Percentiles rank a stretch among this genome's conserved stretches.
phyloP scores from a whole-genome alignment of 2,113 vertebrate genomes.

The Phaethornis superciliosus region DNA sequence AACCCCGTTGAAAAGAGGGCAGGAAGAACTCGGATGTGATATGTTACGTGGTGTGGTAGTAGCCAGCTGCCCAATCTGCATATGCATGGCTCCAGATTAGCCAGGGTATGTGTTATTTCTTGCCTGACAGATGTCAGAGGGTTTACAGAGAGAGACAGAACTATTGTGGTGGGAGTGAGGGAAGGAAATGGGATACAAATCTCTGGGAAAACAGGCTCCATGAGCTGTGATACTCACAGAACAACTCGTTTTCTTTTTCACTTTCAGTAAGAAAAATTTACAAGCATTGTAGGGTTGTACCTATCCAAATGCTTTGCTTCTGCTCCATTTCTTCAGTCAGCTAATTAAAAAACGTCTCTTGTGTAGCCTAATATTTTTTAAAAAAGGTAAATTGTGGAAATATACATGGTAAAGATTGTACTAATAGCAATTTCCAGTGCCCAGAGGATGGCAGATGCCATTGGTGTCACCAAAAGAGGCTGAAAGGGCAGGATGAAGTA shows the following conservation, averaged over 20 bases:
- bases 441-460: not conserved
- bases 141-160: conserved; percentile 35
- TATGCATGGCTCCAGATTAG: conserved; percentile 68
- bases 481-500: not conserved
- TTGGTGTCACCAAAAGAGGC: not conserved
- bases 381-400: not conserved
- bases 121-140: conserved; percentile 69
- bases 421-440: not conserved
- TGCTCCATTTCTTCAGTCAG: not conserved
- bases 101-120: conserved; percentile 50
- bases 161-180: conserved; percentile 27
- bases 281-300: not conserved
- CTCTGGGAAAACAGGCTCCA: conserved; percentile 14
- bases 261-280: not conserved
- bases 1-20: conserved; percentile 42
- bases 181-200: conserved; percentile 26
- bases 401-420: not conserved
- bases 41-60: conserved; percentile 53
- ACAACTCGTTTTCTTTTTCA: not conserved
- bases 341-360: not conserved
- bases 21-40: conserved; percentile 36
- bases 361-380: not conserved
- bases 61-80: conserved; percentile 72
- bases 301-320: not conserved
- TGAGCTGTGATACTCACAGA: not conserved